Base-by-base conservation (phyloP, 1,140 invertebrate genomes). In the Chelonus insularis region DNA sequence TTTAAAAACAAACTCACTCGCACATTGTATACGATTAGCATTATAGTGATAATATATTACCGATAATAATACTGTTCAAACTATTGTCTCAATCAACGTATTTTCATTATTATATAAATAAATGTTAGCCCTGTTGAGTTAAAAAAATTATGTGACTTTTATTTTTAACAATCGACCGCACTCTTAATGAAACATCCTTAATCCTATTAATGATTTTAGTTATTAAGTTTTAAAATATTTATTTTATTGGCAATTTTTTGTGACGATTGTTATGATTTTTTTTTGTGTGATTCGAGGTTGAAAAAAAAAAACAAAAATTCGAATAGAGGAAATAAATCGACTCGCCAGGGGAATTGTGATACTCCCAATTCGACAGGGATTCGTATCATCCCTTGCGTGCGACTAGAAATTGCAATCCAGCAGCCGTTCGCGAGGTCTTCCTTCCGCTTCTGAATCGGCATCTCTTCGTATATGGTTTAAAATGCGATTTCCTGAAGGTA, bases 41-140 rank as follows among this genome's bases (percentile, higher is more conserved):
- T 80, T 79, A 79, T 81, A 82, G 70, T 73, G 76, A 80, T 80
- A 80, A 81, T 82, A 82, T 80, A 80, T 79, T 80, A 80, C 69
- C 75, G 72, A 78, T 80, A 81, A 79, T 73, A 67, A 80, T 80
- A 81, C 72, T 81, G 80, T 82, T 82, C 75, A 79, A 81, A 81
- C 74, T 76, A 82, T 80, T 81, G 79, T 82, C 80, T 80, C 78
- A 79, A 80, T 81, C 75, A 80, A 79, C 80, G 79, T 82, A 82
- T 82, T 82, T 82, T 82, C 78, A 81, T 79, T 82, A 52, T 52
- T 52, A 52, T 52, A 81, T 81, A 77, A 82, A 82, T 82, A 82
- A 82, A 82, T 82, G 80, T 82, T 82, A 82, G 80, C 76, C 71
- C 80, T 82, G 80, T 82, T 81, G 79, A 81, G 75, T 82, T 82